Percentiles rank a stretch among this genome's conserved stretches.
phyloP scores from a whole-genome alignment of 2,888 invertebrate species.

The Salticus scenicus region DNA sequence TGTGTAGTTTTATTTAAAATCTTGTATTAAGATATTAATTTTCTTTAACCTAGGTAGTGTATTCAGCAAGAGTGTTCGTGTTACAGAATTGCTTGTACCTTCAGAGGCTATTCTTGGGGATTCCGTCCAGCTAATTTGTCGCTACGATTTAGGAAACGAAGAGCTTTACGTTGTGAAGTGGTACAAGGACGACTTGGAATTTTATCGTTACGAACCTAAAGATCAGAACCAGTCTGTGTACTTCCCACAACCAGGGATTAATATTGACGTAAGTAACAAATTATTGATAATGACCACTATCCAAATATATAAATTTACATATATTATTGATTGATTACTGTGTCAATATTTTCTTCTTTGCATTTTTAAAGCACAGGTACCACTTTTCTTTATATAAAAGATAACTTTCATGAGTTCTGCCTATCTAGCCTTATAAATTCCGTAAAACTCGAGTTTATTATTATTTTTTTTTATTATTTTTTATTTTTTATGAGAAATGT shows the following conservation, averaged over 20 bases:
- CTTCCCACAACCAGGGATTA: conserved; percentile 59
- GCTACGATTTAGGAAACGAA: conserved; percentile 58
- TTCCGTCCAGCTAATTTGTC: conserved; percentile 46
- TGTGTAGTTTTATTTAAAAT: too few relatives aligned
- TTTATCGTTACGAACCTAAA: conserved; percentile 64
- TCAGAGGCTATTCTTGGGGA: conserved; percentile 50
- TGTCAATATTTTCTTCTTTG: too few relatives aligned
- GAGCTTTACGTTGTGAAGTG: conserved; percentile 66
- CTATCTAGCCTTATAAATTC: too few relatives aligned
- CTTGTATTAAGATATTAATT: too few relatives aligned
- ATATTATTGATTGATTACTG: neutral
- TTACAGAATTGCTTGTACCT: conserved; percentile 51
- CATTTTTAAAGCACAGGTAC: too few relatives aligned
- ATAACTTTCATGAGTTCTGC: too few relatives aligned
- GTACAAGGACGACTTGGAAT: conserved; percentile 64
- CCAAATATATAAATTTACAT: neutral
- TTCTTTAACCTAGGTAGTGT: neutral
- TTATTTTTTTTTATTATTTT: too few relatives aligned
- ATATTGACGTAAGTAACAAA: conserved; percentile 47
- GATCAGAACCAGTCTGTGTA: conserved; percentile 61
- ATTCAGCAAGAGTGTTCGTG: conserved; percentile 27
- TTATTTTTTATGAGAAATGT: too few relatives aligned
- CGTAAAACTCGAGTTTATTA: too few relatives aligned
- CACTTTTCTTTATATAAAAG: too few relatives aligned
- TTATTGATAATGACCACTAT: too few relatives aligned